These are phyloP conservation scores for Amyelois transitella DNA, from an alignment of 1,140 invertebrate species.

Conservation along the genomic window DNA sequence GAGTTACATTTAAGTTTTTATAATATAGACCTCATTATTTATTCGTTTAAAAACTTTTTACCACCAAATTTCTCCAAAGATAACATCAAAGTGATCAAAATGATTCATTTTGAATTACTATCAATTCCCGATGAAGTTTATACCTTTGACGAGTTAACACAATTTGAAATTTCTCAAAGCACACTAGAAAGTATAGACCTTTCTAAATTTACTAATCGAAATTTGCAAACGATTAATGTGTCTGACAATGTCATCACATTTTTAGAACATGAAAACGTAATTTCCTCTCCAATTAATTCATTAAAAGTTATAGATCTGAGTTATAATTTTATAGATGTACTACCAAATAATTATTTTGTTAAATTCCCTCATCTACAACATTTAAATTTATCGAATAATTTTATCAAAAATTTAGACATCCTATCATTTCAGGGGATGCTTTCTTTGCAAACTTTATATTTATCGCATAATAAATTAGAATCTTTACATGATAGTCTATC, in stretches of 20 bases:
- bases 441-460: background rate
- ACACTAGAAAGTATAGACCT: background rate
- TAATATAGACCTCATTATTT: background rate
- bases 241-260: background rate
- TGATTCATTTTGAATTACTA: background rate
- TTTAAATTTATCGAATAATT: conserved; percentile 1
- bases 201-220: background rate
- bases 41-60: background rate
- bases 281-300: too few relatives aligned
- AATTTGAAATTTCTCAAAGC: background rate
- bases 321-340: background rate
- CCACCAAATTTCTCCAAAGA: background rate
- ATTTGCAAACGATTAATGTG: background rate
- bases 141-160: background rate
- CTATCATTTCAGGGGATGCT: background rate
- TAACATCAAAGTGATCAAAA: background rate
- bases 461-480: background rate
- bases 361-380: background rate
- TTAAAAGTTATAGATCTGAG: background rate
- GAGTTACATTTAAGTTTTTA: background rate
- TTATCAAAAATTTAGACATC: background rate
- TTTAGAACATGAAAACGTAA: background rate
- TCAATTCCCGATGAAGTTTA: background rate
- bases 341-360: conserved; percentile 1
- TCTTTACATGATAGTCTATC: background rate